Base-by-base conservation (phyloP, 2,888 invertebrate genomes). In the Sarcophaga caerulescens region DNA sequence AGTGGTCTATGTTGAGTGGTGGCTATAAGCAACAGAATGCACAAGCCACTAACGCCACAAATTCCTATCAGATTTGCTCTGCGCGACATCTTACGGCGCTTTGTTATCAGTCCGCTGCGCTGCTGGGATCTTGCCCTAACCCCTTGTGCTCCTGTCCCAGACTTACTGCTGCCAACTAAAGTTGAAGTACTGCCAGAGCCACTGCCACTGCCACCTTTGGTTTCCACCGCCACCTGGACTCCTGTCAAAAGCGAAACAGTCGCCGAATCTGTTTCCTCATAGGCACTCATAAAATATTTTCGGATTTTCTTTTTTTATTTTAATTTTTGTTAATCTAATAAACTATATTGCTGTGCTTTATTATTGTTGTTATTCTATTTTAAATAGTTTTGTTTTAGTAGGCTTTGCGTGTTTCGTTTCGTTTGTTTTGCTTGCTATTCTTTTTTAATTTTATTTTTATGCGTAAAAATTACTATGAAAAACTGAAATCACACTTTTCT, bases 1-100 rank as follows among this genome's bases (percentile, higher is more conserved):
- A 92, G 85, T 59, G 92, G 91, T 70, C 93, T 92, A 89, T 92
- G 92, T 89, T 93, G 93, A 71, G 92, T 92, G 84, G 93, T 93
- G 89, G 93, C 93, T 87, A 93, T 93, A 87, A 93, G 90, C 90
- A 93, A 89, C 89, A 93, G 89, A 87, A 93, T 92, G 89, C 93
- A 93, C 85, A 93, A 90, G 88, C 92, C 90, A 90, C 93, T 92
- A 83, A 93, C 91, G 87, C 92, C 93, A 90, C 92, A 93, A 88
- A 93, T 92, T 84, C 93, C 93, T 89, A 93, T 92, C 59, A 93
- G 88, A 90, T 93, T 93, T 45, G 92, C 92, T 86, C 93, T 91
- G 78, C 93, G 92, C 82, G 93, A 92, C 93, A 93, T 93, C 75
- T 89, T 92, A 85, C 90, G 91, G 70, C 92, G 89, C 78, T 92